phyloP scores from a whole-genome alignment of 2,113 vertebrate species.

The Peromyscus maniculatus region DNA sequence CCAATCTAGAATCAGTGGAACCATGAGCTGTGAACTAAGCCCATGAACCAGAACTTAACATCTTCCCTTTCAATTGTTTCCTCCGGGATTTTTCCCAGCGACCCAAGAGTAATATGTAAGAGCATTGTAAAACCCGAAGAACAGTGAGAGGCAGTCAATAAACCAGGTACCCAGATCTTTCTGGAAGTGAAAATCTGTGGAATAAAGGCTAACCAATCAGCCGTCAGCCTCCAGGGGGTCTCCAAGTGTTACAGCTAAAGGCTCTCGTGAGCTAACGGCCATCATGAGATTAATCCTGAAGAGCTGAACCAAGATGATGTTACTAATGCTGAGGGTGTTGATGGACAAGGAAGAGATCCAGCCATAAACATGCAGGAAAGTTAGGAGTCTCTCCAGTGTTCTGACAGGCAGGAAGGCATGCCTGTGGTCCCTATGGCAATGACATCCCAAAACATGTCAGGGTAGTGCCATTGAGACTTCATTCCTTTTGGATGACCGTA shows the following conservation, averaged over 20 bases:
- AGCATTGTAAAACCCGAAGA: not conserved
- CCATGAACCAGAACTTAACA: not conserved
- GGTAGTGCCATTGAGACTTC: not conserved
- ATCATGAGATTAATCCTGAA: not conserved
- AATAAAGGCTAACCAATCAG: not conserved
- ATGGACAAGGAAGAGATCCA: not conserved
- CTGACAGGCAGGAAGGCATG: not conserved
- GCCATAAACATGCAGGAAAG: not conserved
- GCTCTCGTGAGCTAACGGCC: not conserved
- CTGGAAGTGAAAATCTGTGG: not conserved
- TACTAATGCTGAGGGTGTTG: not conserved
- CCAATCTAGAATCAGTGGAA: no score
- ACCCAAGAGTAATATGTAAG: not conserved
- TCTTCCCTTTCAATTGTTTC: not conserved
- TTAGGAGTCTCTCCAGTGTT: not conserved
- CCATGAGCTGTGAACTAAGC: not conserved
- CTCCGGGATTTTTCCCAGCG: not conserved
- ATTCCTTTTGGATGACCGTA: slow-evolving; percentile 42
- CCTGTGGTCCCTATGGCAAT: not conserved
- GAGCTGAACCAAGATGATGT: not conserved
- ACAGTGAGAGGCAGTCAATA: not conserved
- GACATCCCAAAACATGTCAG: not conserved
- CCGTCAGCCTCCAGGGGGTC: not conserved
- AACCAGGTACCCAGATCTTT: not conserved
- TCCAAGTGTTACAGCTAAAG: not conserved